These are phyloP conservation scores for Stylophora pistillata DNA, from an alignment of 64 coral and sea anemone genomes.

Conservation along the genomic window DNA sequence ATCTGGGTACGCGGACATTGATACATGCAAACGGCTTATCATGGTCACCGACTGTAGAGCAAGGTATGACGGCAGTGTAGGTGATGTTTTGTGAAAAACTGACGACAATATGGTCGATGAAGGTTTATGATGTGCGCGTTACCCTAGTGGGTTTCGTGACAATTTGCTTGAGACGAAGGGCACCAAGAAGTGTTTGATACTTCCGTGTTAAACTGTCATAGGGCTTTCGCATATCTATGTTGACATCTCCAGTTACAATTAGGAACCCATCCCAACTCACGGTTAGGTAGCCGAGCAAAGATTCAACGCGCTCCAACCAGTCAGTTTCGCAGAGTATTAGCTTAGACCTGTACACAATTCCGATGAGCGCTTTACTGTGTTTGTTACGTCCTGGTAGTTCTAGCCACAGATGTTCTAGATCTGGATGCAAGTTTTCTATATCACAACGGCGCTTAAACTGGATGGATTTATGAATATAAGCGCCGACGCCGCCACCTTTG, in stretches of 20 bases:
- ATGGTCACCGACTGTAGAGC: slow-evolving; percentile 40
- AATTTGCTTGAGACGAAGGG: background rate
- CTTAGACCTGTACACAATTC: slow-evolving; percentile 15
- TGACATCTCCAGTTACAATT: slow-evolving; percentile 40
- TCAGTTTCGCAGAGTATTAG: background rate
- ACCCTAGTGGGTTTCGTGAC: slow-evolving; percentile 16
- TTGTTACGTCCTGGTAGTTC: slow-evolving; percentile 22
- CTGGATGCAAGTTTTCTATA: slow-evolving; percentile 1
- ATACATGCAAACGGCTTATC: slow-evolving; percentile 25
- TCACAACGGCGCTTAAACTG: slow-evolving; percentile 1
- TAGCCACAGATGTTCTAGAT: background rate
- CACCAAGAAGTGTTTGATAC: background rate
- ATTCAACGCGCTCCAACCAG: slow-evolving; percentile 42
- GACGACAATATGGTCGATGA: slow-evolving; percentile 45
- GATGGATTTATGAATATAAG: background rate
- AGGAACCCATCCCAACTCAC: slow-evolving; percentile 35
- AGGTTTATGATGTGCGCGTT: slow-evolving; percentile 21
- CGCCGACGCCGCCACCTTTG: slow-evolving; percentile 8
- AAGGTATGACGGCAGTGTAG: slow-evolving; percentile 26
- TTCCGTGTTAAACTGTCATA: background rate
- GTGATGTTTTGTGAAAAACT: slow-evolving; percentile 21
- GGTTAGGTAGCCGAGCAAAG: slow-evolving; percentile 6
- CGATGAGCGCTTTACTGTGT: slow-evolving; percentile 17
- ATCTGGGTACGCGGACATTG: slow-evolving; percentile 23
- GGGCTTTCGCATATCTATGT: background rate